A percentile compares a stretch with the other conserved stretches of the same genome.
Conservation (phyloP, 2,888 invertebrate species). For the Drosophila macrospina region DNA sequence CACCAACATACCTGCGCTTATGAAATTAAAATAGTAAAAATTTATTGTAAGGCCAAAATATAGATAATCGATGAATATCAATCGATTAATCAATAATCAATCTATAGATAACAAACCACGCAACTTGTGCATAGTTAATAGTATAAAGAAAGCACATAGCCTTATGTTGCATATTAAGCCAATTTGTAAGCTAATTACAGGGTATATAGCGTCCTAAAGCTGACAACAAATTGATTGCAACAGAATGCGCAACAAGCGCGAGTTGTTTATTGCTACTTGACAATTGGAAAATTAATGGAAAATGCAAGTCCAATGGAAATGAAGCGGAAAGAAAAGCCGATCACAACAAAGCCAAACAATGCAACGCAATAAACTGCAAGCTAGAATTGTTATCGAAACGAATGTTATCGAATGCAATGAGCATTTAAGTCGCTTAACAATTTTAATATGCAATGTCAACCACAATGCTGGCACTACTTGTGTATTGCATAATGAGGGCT, state of each 20-base stretch:
- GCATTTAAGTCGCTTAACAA: not conserved
- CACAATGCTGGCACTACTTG: not conserved
- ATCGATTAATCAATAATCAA: no score
- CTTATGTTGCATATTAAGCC: no score
- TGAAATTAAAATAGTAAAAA: no score
- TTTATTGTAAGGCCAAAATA: no score
- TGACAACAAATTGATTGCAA: not conserved
- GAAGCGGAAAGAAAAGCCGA: not conserved
- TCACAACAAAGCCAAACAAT: not conserved
- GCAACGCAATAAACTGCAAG: not conserved
- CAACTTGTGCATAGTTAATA: no score
- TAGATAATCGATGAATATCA: no score
- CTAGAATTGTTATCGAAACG: not conserved
- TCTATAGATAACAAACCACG: no score
- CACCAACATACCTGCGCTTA: no score
- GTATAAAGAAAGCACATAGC: no score
- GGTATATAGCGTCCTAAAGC: not conserved
- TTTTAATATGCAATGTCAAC: not conserved
- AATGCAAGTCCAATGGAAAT: not conserved
- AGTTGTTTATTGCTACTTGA: not conserved
- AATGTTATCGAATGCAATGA: constrained; percentile 1
- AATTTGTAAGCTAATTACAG: not conserved
- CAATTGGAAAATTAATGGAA: not conserved
- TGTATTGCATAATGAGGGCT: not conserved
- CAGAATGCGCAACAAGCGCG: not conserved